A percentile compares a stretch with the other conserved stretches of the same genome.
phyloP scores from a whole-genome alignment of 1,140 invertebrate species.

The Archegozetes longisetosus region DNA sequence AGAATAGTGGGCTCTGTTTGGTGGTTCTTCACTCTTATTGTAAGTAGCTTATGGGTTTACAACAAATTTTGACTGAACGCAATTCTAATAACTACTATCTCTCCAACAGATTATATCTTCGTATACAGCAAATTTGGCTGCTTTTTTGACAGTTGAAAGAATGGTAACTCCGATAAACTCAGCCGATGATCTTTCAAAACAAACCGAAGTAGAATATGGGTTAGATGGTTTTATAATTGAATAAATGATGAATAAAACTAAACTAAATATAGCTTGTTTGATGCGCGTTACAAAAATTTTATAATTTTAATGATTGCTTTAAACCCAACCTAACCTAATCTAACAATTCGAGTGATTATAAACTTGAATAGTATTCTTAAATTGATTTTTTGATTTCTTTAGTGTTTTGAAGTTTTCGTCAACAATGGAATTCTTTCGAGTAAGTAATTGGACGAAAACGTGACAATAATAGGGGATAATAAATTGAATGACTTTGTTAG shows the following conservation, averaged over 20 bases:
- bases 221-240: conserved; percentile 25
- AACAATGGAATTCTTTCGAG: conserved; percentile 82
- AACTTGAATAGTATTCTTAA: no score
- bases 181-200: conserved; percentile 75
- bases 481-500: conserved; percentile 25
- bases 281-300: no score
- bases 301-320: no score
- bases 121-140: conserved; percentile 71
- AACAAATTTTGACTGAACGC: no score
- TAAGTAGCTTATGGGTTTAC: no score
- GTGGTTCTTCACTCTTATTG: conserved; percentile 98
- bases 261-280: no score
- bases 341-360: no score
- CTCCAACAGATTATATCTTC: conserved; percentile 39
- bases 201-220: conserved; percentile 90
- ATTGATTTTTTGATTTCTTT: not conserved
- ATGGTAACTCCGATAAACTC: conserved; percentile 84
- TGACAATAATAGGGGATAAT: not conserved
- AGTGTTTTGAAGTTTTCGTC: conserved; percentile 54
- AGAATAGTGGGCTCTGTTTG: conserved; percentile 89
- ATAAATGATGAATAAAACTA: not conserved
- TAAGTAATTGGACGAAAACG: conserved; percentile 28
- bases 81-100: no score
- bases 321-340: no score
- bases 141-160: conserved; percentile 86